A percentile compares a stretch with the other conserved stretches of the same genome.
Evolutionary conservation across 2,113 vertebrate species (phyloP).

Genomic region (Triplophysa dalaica): DNA sequence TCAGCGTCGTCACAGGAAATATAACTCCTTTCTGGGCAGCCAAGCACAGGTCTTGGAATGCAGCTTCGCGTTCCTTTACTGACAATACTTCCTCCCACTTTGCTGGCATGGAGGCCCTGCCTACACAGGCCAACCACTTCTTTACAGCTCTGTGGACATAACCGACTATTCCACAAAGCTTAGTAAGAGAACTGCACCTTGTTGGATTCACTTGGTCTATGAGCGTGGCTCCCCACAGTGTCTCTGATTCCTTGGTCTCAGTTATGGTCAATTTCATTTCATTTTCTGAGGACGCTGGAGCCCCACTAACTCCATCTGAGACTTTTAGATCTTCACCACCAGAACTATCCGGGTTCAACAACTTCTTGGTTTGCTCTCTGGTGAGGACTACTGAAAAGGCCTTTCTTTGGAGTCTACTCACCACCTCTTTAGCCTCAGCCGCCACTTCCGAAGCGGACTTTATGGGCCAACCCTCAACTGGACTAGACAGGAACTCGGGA

Average conservation of each 20-base stretch:
- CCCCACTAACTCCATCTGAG: too few species aligned
- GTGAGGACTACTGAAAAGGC: too few species aligned
- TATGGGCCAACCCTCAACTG: too few species aligned
- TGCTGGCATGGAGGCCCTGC: not conserved
- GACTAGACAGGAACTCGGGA: too few species aligned
- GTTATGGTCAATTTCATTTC: too few species aligned
- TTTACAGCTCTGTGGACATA: not conserved
- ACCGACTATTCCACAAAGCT: not conserved
- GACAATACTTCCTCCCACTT: conserved; percentile 16
- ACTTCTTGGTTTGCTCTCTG: too few species aligned
- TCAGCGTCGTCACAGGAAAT: conserved; percentile 16
- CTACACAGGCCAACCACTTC: not conserved
- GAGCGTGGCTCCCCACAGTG: not conserved
- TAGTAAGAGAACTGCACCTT: not conserved
- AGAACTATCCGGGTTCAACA: too few species aligned
- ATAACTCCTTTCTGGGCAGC: conserved; percentile 1
- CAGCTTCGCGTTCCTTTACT: conserved; percentile 21
- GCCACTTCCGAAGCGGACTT: too few species aligned
- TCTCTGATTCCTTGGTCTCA: not conserved
- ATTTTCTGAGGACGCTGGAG: too few species aligned
- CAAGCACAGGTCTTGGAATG: conserved; percentile 13
- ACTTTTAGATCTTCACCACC: too few species aligned
- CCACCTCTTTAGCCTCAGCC: too few species aligned
- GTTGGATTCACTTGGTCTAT: conserved; percentile 2
- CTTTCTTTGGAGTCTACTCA: too few species aligned